Conservation (phyloP, 2,797 vertebrate genomes). For the Karalla daura region DNA sequence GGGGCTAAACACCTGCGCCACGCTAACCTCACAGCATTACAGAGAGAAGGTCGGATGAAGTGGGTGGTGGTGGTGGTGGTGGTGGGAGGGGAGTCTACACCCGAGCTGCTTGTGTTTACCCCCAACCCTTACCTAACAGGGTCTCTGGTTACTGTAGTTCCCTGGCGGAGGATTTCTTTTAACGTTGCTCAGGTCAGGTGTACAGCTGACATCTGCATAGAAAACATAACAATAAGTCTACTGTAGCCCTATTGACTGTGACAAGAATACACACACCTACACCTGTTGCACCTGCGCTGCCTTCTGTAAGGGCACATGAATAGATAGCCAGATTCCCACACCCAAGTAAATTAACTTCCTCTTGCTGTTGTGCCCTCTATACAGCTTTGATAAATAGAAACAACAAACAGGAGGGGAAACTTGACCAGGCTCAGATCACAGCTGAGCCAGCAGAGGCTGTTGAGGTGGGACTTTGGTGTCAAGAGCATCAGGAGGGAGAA, state of each 20-base stretch:
- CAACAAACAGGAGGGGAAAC: conserved; percentile 71
- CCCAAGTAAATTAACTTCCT: conserved; percentile 74
- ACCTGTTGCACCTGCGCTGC: conserved; percentile 77
- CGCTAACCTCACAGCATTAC: conserved; percentile 53
- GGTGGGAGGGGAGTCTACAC: neutral
- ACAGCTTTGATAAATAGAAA: conserved; percentile 66
- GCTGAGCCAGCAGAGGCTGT: conserved; percentile 62
- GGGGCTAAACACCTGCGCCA: conserved; percentile 82
- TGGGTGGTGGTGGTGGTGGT: neutral
- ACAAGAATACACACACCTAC: conserved; percentile 71
- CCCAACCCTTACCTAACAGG: conserved; percentile 43
- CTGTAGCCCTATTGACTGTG: conserved; percentile 61
- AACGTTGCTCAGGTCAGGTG: conserved; percentile 68
- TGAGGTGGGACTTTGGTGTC: conserved; percentile 78
- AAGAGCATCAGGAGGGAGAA: conserved; percentile 75
- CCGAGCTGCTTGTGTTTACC: conserved; percentile 47
- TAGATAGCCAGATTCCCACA: conserved; percentile 75
- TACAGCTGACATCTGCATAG: conserved; percentile 63
- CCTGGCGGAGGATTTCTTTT: conserved; percentile 59
- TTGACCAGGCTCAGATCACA: conserved; percentile 67
- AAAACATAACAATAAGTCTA: conserved; percentile 74
- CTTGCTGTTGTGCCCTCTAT: conserved; percentile 50
- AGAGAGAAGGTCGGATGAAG: conserved; percentile 31
- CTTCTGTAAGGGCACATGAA: conserved; percentile 63
- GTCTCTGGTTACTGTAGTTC: conserved; percentile 74